Conservation (phyloP, 2,113 vertebrate genomes). For the Chaetorhynchus papuensis region DNA sequence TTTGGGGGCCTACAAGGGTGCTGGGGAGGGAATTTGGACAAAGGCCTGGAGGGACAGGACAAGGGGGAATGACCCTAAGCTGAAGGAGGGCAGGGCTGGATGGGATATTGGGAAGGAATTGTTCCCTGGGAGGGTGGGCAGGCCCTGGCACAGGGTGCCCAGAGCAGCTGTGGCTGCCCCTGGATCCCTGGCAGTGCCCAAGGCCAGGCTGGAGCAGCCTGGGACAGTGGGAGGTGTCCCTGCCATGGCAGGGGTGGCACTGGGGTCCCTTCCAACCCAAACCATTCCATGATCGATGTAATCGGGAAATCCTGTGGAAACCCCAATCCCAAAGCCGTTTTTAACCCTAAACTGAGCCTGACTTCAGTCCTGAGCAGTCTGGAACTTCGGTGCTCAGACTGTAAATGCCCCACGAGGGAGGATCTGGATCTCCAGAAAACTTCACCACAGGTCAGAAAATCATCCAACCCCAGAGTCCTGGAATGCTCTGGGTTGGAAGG, state of each 20-base stretch:
- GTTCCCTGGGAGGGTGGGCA: not conserved
- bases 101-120: not conserved
- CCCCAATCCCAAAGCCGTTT: not conserved
- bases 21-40: not conserved
- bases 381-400: not conserved
- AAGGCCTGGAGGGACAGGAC: not conserved
- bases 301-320: not conserved
- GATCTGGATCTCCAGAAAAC: not conserved
- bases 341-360: not conserved
- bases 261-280: not conserved
- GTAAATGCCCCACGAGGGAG: not conserved
- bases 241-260: not conserved
- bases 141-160: not conserved
- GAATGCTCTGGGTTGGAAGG: not conserved
- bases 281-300: not conserved
- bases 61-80: not conserved
- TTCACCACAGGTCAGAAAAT: not conserved
- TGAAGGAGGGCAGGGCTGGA: fast-evolving
- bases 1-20: not conserved
- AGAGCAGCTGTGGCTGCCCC: not conserved
- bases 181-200: not conserved
- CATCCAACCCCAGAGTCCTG: not conserved
- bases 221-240: not conserved
- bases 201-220: not conserved
- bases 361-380: not conserved